These are phyloP conservation scores for Lagopus leucura DNA, from an alignment of 2,113 vertebrate species.

Conservation along the genomic window DNA sequence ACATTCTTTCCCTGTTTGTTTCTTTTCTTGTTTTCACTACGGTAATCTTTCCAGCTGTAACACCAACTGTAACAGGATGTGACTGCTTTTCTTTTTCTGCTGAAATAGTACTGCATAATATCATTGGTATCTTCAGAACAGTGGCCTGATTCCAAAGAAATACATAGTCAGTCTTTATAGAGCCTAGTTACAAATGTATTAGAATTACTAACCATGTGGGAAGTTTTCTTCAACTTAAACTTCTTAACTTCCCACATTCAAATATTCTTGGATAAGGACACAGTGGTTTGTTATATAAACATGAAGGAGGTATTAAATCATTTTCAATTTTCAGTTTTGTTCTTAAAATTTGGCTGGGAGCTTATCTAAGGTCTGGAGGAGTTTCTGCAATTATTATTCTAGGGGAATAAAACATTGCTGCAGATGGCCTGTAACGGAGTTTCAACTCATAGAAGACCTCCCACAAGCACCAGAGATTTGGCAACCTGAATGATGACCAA, in stretches of 20 bases:
- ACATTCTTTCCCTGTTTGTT: too few species aligned
- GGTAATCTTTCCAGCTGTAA: too few species aligned
- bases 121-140: slow-evolving; percentile 22
- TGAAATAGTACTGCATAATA: not conserved
- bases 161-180: slow-evolving; percentile 25
- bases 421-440: not conserved
- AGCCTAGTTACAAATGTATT: slow-evolving; percentile 66
- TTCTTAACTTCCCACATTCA: slow-evolving; percentile 61
- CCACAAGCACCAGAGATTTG: not conserved
- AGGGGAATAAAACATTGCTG: not conserved
- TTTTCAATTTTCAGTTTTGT: slow-evolving; percentile 44
- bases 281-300: slow-evolving; percentile 69
- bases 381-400: slow-evolving; percentile 26
- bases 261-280: slow-evolving; percentile 56
- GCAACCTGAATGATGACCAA: not conserved
- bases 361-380: slow-evolving; percentile 50
- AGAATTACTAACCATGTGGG: slow-evolving; percentile 61
- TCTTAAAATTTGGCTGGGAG: slow-evolving; percentile 29
- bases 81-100: not conserved
- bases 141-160: slow-evolving; percentile 48
- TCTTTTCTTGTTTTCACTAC: too few species aligned
- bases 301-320: slow-evolving; percentile 53
- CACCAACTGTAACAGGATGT: not conserved
- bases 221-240: slow-evolving; percentile 62
- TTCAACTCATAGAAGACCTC: not conserved